Conservation (phyloP, 2,888 invertebrate genomes). For the Sinohyriopsis cumingii region DNA sequence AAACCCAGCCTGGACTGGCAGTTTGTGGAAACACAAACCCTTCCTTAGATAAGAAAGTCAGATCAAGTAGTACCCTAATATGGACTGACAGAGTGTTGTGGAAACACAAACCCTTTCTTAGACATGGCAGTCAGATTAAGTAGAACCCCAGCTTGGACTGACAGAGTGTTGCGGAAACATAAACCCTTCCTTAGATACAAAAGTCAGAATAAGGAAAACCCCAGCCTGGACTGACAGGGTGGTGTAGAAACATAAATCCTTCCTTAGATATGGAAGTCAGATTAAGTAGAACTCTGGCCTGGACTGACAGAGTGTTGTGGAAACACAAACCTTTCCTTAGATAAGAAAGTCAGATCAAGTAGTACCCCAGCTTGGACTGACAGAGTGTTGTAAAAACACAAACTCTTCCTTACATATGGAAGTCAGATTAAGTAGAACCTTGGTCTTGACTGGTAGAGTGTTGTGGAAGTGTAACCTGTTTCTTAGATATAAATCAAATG, state of each 20-base stretch:
- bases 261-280: constrained; percentile 4
- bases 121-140: not conserved
- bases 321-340: constrained; percentile 75
- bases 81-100: constrained; percentile 99
- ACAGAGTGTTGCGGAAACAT: constrained; percentile 94
- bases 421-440: constrained; percentile 79
- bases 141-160: constrained; percentile 99
- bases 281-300: constrained; percentile 87
- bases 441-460: constrained; percentile 98
- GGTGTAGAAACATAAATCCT: constrained; percentile 84
- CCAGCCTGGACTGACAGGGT: constrained; percentile 99
- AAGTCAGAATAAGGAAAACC: constrained; percentile 77
- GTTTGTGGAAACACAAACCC: constrained; percentile 86
- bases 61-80: constrained; percentile 85
- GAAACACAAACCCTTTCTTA: constrained; percentile 76
- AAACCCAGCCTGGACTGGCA: constrained; percentile 98
- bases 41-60: constrained; percentile 3
- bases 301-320: constrained; percentile 99
- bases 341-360: not conserved
- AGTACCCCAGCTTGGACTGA: constrained; percentile 99
- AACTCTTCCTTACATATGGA: constrained; percentile 21
- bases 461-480: constrained; percentile 84
- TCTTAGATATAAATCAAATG: constrained; percentile 7
- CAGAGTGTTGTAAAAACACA: constrained; percentile 92
- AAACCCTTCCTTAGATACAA: constrained; percentile 42